Conservation (phyloP, 2,888 invertebrate species). For the Nebria salina region DNA sequence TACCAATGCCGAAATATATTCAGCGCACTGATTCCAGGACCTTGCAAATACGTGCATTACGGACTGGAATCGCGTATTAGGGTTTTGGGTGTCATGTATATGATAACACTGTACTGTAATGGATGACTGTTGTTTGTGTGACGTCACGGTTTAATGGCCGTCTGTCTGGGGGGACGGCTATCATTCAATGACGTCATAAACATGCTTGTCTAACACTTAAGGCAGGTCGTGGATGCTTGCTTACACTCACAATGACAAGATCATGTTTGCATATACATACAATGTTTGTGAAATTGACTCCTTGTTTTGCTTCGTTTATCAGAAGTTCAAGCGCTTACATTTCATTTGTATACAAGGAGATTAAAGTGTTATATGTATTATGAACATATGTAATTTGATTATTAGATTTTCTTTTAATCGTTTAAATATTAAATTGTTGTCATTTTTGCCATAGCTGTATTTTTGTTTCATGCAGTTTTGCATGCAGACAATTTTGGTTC, state of each 20-base stretch:
- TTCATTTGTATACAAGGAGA: not conserved
- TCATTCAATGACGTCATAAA: constrained; percentile 47
- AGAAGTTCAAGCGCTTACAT: not conserved
- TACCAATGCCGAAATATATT: constrained; percentile 12
- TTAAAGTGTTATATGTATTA: not conserved
- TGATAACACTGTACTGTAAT: constrained; percentile 40
- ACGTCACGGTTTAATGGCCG: constrained; percentile 41
- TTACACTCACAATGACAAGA: not conserved
- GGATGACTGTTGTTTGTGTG: constrained; percentile 24
- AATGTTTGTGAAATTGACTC: not conserved
- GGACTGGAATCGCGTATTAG: not conserved
- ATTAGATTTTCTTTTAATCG: not conserved
- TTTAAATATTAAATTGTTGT: not conserved
- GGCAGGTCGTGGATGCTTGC: constrained; percentile 34
- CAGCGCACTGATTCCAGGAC: constrained; percentile 25
- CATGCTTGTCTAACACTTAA: constrained; percentile 39
- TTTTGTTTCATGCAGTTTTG: not conserved
- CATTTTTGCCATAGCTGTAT: not conserved
- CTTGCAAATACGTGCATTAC: not conserved
- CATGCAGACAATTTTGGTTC: too few species aligned
- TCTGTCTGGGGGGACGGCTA: constrained; percentile 35
- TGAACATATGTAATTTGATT: not conserved
- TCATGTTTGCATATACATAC: constrained; percentile 2
- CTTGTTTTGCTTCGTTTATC: not conserved
- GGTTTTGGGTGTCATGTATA: constrained; percentile 16